Evolutionary conservation across 2,888 invertebrate genomes (phyloP).

Genomic region (Parnassius mnemosyne): DNA sequence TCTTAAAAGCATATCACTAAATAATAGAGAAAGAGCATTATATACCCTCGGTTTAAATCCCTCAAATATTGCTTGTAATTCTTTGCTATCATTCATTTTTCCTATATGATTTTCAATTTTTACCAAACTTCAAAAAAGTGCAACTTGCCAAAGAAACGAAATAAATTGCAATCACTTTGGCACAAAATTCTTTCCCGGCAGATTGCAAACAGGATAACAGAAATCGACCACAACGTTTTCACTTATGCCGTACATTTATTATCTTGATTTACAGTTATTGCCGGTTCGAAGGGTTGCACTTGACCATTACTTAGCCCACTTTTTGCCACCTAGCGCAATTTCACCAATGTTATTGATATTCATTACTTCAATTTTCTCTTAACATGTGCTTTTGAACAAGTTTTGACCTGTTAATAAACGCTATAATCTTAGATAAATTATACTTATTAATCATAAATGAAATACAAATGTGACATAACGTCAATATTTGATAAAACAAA

Average conservation of each 20-base stretch:
- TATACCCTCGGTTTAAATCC: too few relatives aligned
- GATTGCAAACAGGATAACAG: slow-evolving; percentile 22
- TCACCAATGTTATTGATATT: slow-evolving; percentile 9
- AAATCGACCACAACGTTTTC: slow-evolving; percentile 19
- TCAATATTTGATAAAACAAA: too few relatives aligned
- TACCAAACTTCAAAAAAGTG: neutral
- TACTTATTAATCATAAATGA: too few relatives aligned
- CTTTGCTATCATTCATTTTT: too few relatives aligned
- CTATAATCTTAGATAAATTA: too few relatives aligned
- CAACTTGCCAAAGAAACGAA: slow-evolving; percentile 10
- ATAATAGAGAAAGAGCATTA: too few relatives aligned
- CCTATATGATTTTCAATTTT: too few relatives aligned
- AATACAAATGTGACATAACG: too few relatives aligned
- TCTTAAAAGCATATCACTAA: too few relatives aligned
- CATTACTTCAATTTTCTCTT: slow-evolving; percentile 15
- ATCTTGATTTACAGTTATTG: slow-evolving; percentile 33
- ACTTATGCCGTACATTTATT: slow-evolving; percentile 25
- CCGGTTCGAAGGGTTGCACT: slow-evolving; percentile 15
- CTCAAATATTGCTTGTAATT: too few relatives aligned
- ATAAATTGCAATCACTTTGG: slow-evolving; percentile 18
- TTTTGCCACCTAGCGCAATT: slow-evolving; percentile 24
- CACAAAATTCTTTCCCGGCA: slow-evolving; percentile 10
- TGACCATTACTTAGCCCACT: slow-evolving; percentile 29
- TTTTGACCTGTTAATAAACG: neutral
- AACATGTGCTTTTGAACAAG: slow-evolving; percentile 14